Conservation (phyloP, 1,140 invertebrate species). For the Nasonia giraulti region DNA sequence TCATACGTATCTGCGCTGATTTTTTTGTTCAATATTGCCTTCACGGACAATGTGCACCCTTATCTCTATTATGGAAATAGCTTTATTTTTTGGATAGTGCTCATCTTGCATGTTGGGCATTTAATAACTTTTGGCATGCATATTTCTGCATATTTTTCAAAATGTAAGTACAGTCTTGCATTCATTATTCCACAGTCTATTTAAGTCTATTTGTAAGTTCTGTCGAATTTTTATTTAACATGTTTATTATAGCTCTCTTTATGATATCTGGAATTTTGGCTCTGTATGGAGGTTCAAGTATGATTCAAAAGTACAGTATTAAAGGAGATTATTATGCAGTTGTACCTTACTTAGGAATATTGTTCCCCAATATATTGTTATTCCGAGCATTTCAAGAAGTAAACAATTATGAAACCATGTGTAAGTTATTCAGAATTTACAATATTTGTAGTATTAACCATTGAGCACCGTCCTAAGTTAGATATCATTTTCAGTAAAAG, state of each 20-base stretch:
- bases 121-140: conserved; percentile 69
- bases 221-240: not conserved
- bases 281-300: conserved; percentile 57
- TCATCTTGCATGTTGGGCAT: conserved; percentile 65
- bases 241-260: conserved; percentile 56
- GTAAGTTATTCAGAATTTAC: conserved; percentile 50
- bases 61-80: conserved; percentile 68
- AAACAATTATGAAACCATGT: conserved; percentile 59
- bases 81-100: conserved; percentile 69
- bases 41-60: conserved; percentile 62
- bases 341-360: conserved; percentile 59
- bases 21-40: conserved; percentile 65
- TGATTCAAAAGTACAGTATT: conserved; percentile 59
- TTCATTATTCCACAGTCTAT: not conserved
- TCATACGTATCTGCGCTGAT: conserved; percentile 64
- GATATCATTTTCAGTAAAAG: conserved; percentile 70
- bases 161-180: conserved; percentile 56
- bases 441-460: not conserved
- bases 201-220: not conserved
- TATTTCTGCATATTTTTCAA: conserved; percentile 67
- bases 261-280: conserved; percentile 57
- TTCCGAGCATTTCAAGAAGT: conserved; percentile 59
- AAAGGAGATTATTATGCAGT: conserved; percentile 54
- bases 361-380: conserved; percentile 61
- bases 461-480: not conserved